Percentiles rank a stretch among this genome's conserved stretches.
phyloP scores from a whole-genome alignment of 2,113 vertebrate species.

The Bubalus kerabau region DNA sequence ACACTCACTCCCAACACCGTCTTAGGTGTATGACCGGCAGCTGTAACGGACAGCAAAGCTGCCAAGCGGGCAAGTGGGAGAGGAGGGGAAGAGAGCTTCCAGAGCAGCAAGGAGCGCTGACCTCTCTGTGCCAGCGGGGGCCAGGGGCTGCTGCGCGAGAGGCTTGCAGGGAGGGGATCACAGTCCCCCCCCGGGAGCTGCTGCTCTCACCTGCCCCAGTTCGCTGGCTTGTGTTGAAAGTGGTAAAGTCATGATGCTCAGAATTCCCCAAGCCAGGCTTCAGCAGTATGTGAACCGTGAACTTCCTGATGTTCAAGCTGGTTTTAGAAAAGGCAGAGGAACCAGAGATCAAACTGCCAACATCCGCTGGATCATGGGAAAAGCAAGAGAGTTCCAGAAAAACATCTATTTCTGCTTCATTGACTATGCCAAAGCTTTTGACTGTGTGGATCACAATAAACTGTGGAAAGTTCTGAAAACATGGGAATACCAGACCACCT shows the following conservation, averaged over 20 bases:
- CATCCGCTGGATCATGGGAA: no score
- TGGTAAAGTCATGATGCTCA: not conserved
- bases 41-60: not conserved
- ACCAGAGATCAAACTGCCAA: no score
- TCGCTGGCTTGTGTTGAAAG: not conserved
- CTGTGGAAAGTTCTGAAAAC: no score
- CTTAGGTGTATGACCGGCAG: not conserved
- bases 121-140: not conserved
- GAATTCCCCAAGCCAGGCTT: no score
- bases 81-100: not conserved
- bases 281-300: accelerated
- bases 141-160: not conserved
- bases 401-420: no score
- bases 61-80: not conserved
- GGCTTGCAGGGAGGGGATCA: not conserved
- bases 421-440: no score
- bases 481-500: no score
- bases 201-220: not conserved
- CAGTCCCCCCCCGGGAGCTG: not conserved
- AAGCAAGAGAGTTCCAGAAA: no score
- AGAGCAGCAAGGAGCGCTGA: not conserved
- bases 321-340: no score
- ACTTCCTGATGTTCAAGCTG: no score
- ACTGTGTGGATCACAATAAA: no score
- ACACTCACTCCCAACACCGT: not conserved